These are phyloP conservation scores for Tachysurus vachellii DNA, from an alignment of 2,113 vertebrate species.

Conservation along the genomic window DNA sequence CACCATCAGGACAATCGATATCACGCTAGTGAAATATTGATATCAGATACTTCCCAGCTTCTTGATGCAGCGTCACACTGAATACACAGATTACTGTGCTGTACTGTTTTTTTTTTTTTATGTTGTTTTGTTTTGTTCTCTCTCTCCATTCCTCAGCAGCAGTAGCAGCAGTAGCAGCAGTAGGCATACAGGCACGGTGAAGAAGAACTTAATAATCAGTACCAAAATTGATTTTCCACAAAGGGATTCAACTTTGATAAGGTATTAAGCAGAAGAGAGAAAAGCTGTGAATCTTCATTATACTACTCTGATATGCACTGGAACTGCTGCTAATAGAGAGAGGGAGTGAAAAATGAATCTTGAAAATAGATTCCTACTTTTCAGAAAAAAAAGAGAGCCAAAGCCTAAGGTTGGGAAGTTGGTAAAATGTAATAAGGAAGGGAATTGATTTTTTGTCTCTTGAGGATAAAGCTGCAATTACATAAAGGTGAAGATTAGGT, in stretches of 20 bases:
- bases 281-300: slow-evolving; percentile 84
- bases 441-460: slow-evolving; percentile 44
- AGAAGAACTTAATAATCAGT: slow-evolving; percentile 80
- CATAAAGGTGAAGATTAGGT: slow-evolving; percentile 45
- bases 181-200: slow-evolving; percentile 67
- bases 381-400: slow-evolving; percentile 33
- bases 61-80: slow-evolving; percentile 41
- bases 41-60: slow-evolving; percentile 53
- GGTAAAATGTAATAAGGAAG: slow-evolving; percentile 33
- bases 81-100: slow-evolving; percentile 44
- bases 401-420: slow-evolving; percentile 39
- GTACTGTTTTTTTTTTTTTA: neutral
- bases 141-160: slow-evolving; percentile 10
- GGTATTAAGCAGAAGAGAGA: slow-evolving; percentile 78
- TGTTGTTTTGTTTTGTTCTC: neutral
- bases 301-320: slow-evolving; percentile 74
- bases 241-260: slow-evolving; percentile 81
- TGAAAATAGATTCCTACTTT: slow-evolving; percentile 59
- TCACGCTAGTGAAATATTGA: slow-evolving; percentile 47
- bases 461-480: slow-evolving; percentile 43
- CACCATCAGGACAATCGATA: slow-evolving; percentile 49
- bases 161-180: slow-evolving; percentile 26
- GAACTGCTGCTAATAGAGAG: slow-evolving; percentile 68
- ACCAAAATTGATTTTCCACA: slow-evolving; percentile 83
- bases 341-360: slow-evolving; percentile 58